Percentiles rank a stretch among this genome's conserved stretches.
Conservation (phyloP, 1,140 invertebrate species). For the Drosophila prosaltans region DNA sequence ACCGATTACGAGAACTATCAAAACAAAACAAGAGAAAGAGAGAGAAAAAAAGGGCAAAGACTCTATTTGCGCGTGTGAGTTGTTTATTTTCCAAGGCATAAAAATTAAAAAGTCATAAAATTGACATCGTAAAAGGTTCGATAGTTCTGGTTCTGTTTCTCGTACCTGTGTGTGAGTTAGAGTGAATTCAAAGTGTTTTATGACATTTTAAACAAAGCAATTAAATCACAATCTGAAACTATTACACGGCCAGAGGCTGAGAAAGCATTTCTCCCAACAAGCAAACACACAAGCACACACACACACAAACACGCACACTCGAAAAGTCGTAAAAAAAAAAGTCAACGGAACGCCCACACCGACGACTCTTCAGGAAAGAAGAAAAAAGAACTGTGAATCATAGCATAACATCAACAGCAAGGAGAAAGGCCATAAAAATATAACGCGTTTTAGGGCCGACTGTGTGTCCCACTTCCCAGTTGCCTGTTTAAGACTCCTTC, state of each 20-base stretch:
- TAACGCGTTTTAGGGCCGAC: slow-evolving; percentile 36
- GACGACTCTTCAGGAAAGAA: neutral
- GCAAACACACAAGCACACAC: slow-evolving; percentile 28
- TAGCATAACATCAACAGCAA: slow-evolving; percentile 9
- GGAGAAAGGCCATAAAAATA: slow-evolving; percentile 47
- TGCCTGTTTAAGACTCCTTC: neutral
- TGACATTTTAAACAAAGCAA: slow-evolving; percentile 77
- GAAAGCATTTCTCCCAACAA: slow-evolving; percentile 53
- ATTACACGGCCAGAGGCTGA: slow-evolving; percentile 17
- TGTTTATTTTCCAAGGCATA: slow-evolving; percentile 38
- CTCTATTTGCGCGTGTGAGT: slow-evolving; percentile 30
- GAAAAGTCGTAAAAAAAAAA: slow-evolving; percentile 48
- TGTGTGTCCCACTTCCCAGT: slow-evolving; percentile 17
- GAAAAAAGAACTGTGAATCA: slow-evolving; percentile 15
- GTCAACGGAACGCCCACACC: slow-evolving; percentile 17
- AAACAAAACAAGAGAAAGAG: slow-evolving; percentile 8
- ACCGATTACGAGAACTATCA: slow-evolving; percentile 35
- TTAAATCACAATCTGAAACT: slow-evolving; percentile 53
- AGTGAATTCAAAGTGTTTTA: slow-evolving; percentile 55
- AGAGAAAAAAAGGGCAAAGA: slow-evolving; percentile 9
- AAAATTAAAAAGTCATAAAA: slow-evolving; percentile 81
- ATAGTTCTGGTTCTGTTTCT: slow-evolving; percentile 36
- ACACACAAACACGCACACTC: slow-evolving; percentile 32
- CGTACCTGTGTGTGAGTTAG: slow-evolving; percentile 16
- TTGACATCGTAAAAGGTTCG: slow-evolving; percentile 60